Evolutionary conservation across 2,888 invertebrate species (phyloP).

Genomic region (Cremastinae sp.): DNA sequence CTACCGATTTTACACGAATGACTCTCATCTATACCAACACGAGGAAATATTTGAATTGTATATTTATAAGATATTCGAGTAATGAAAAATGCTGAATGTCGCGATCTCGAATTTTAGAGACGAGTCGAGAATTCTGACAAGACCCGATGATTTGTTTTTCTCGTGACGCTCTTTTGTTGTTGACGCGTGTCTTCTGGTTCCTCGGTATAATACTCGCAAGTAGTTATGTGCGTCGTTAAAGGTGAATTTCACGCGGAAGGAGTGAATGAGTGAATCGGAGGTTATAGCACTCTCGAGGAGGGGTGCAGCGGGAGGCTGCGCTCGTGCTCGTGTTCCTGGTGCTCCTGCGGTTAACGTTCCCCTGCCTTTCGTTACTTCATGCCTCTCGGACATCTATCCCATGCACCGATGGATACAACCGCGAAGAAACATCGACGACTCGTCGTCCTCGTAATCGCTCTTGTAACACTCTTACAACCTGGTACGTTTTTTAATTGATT

Average conservation of each 20-base stretch:
- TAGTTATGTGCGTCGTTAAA: constrained; percentile 34
- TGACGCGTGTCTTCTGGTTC: constrained; percentile 4
- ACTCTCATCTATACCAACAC: constrained; percentile 1
- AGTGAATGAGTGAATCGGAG: constrained; percentile 58
- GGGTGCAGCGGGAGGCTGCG: constrained; percentile 57
- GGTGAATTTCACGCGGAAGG: constrained; percentile 39
- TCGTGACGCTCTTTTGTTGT: constrained; percentile 13
- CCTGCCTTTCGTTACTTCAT: constrained; percentile 52
- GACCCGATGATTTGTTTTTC: not conserved
- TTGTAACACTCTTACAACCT: constrained; percentile 69
- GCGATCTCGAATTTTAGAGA: too few species aligned
- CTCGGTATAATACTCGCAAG: constrained; percentile 21
- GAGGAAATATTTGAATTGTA: too few species aligned
- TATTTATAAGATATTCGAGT: too few species aligned
- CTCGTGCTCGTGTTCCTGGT: constrained; percentile 23
- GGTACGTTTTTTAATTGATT: constrained; percentile 60
- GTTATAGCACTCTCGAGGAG: constrained; percentile 57
- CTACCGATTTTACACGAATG: not conserved
- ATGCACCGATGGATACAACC: constrained; percentile 59
- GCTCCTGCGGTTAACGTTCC: constrained; percentile 58
- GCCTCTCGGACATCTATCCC: constrained; percentile 50
- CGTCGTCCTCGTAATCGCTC: constrained; percentile 67
- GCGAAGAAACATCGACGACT: constrained; percentile 57
- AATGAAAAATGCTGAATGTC: too few species aligned
- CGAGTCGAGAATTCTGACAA: too few species aligned